These are phyloP conservation scores for Sipha maydis DNA, from an alignment of 2,888 invertebrate species.

Conservation along the genomic window DNA sequence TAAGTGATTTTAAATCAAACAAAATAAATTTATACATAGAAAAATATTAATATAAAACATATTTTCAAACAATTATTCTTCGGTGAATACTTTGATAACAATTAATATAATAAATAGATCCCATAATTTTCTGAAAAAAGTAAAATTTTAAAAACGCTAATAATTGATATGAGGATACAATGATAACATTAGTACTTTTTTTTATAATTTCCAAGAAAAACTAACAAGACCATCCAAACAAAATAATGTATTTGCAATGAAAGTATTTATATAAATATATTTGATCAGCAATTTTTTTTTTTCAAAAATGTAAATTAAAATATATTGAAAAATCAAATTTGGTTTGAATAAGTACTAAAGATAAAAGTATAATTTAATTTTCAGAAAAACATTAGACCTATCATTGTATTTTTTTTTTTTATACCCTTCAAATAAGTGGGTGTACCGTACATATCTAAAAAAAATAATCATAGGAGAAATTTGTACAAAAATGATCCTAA, in stretches of 20 bases:
- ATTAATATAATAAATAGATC: background rate
- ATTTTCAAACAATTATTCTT: background rate
- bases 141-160: no score
- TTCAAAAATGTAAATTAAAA: background rate
- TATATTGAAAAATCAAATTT: background rate
- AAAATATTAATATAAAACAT: constrained; percentile 8
- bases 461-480: constrained; percentile 46
- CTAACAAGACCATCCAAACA: no score
- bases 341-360: background rate
- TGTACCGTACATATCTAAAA: constrained; percentile 8
- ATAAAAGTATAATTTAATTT: background rate
- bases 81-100: background rate
- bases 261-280: constrained; percentile 4
- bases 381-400: constrained; percentile 12
- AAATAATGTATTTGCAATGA: background rate
- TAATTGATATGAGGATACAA: background rate
- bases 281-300: background rate
- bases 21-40: background rate
- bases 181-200: background rate
- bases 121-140: no score
- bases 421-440: background rate
- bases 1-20: background rate
- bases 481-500: constrained; percentile 56
- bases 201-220: no score
- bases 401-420: background rate